Evolutionary conservation across 2,888 invertebrate genomes (phyloP).

Genomic region (Salticus scenicus): DNA sequence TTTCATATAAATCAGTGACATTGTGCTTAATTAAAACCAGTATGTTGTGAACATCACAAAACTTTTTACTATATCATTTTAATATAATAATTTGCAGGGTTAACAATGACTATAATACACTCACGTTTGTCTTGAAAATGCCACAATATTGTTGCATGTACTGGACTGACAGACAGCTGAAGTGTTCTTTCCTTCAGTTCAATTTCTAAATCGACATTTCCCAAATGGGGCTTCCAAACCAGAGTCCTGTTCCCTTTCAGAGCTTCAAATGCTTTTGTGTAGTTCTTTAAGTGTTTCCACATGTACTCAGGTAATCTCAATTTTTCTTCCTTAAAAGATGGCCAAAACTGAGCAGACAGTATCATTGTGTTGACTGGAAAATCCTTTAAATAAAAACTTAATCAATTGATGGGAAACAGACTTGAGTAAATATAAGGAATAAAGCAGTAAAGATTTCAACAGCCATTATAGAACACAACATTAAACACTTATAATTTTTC

Average conservation of each 20-base stretch:
- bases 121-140: slow-evolving; percentile 91
- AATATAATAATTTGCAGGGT: too few species aligned
- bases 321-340: slow-evolving; percentile 94
- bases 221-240: slow-evolving; percentile 94
- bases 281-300: slow-evolving; percentile 86
- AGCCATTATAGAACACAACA: too few species aligned
- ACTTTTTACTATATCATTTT: too few species aligned
- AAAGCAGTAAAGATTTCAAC: too few species aligned
- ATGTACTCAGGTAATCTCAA: slow-evolving; percentile 88
- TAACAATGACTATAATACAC: too few species aligned
- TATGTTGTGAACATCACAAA: too few species aligned
- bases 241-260: slow-evolving; percentile 90
- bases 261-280: slow-evolving; percentile 92
- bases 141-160: slow-evolving; percentile 94
- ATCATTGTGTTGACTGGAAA: slow-evolving; percentile 84
- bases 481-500: too few species aligned
- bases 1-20: too few species aligned
- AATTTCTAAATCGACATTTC: slow-evolving; percentile 91
- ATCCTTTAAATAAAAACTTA: slow-evolving; percentile 44
- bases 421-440: too few species aligned
- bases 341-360: slow-evolving; percentile 99
- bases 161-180: slow-evolving; percentile 87
- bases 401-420: too few species aligned
- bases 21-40: too few species aligned
- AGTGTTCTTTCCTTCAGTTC: slow-evolving; percentile 88